Percentiles rank a stretch among this genome's conserved stretches.
Evolutionary conservation across 2,888 invertebrate species (phyloP).

Genomic region (Phymatocera aterrima): DNA sequence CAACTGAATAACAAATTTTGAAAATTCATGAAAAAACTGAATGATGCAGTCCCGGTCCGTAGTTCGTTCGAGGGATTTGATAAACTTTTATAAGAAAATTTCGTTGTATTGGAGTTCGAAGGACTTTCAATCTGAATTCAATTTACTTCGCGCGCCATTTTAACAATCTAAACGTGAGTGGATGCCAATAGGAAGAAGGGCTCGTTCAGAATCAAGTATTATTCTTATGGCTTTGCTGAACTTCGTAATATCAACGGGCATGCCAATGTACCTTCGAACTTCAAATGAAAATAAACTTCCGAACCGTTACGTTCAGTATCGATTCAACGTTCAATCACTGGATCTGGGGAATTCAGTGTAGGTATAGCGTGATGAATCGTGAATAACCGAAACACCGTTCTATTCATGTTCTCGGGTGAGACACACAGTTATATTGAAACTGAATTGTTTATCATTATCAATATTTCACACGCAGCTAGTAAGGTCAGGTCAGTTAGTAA

Average conservation of each 20-base stretch:
- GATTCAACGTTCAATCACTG: background rate
- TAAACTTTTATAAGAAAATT: background rate
- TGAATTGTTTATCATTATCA: background rate
- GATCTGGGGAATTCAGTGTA: background rate
- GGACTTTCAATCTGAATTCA: slow-evolving; percentile 6
- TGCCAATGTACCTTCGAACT: background rate
- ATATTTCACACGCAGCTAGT: too few species aligned
- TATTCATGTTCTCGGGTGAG: background rate
- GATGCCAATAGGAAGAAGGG: background rate
- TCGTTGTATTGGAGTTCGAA: background rate
- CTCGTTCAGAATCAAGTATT: background rate
- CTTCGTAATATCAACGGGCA: background rate
- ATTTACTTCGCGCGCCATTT: background rate
- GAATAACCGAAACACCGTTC: background rate
- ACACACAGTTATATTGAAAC: background rate
- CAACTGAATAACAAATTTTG: background rate
- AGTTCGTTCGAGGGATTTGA: background rate
- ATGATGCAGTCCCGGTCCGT: background rate
- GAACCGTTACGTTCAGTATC: background rate
- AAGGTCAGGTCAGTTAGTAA: too few species aligned
- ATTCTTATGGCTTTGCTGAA: slow-evolving; percentile 16
- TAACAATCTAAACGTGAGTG: background rate
- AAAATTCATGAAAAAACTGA: background rate
- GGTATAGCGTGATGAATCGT: background rate
- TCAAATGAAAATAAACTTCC: background rate